Base-by-base conservation (phyloP, 23 tunicate genomes). In the Ascidia mentula region DNA sequence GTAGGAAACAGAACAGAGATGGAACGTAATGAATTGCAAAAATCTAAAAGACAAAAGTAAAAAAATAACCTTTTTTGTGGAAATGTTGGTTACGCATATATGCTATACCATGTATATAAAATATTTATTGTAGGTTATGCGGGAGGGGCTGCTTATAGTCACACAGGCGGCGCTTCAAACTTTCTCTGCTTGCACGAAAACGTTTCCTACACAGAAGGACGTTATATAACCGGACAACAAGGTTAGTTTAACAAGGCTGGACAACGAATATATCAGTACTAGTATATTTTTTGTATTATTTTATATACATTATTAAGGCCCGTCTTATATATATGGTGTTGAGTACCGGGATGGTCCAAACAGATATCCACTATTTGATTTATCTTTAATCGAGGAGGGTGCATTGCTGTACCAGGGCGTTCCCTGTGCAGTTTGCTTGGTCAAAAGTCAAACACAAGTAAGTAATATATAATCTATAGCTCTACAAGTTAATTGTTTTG, bases 381-480 rank as follows among this genome's bases (percentile, higher is more conserved):
- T 83, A 7, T 83, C 87, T 36, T 71, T 73, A 7, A 83, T 77
- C 13, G 87, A 83, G 37, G 15, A 32, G 0, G 13, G 36, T 17
- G 35, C 37, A 5, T 65, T 83, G 0, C 80, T 36, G n/a, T 53
- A 72, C 18, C 78, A 83, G 9, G 76, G 79, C 12, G 39, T 83
- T 46, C 87, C 87, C 0, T 83, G 87, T 60, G 87, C 72, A 20
- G 18, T 60, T 31, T 83, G 87, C 73, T 33, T 83, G 38, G 75
- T 53, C 22, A 26, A 53, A 9, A 53, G 65, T 9, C 7, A 26
- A 6, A 9, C 65, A 3, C 7, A 53, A 28, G 65, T 53, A 9
- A 1, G n/a, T n/a, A n/a, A n/a, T n/a, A n/a, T n/a, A n/a, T n/a
- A n/a, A n/a, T n/a, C n/a, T n/a, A n/a, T n/a, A n/a, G n/a, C n/a